Base-by-base conservation (phyloP, 2,113 vertebrate species). In the Speoplatyrhinus poulsoni region DNA sequence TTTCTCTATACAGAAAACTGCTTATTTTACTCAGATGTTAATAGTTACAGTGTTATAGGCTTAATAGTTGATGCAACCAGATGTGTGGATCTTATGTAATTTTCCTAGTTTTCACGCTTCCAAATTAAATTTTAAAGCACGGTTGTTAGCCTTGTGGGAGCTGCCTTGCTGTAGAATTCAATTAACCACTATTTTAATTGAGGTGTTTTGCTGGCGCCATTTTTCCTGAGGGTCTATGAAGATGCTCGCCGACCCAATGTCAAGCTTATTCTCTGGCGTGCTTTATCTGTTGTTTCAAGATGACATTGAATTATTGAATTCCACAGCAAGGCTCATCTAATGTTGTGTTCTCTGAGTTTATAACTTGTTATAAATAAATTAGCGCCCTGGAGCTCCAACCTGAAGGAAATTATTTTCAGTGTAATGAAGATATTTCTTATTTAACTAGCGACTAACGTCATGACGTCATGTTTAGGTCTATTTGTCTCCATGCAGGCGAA, bases 221-320 rank as follows among this genome's bases (percentile, higher is more conserved):
- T 67, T 57, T 53, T 79, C 54, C 64, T 67, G 59, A 85, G 85
- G 76, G 83, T 84, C 80, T 82, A 81, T 76, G n/a, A 69, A 75
- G 80, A 82, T 47, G 56, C 67, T 75, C 47, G 49, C 12, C 54
- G 0, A 55, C 60, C 74, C 57, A 75, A 69, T 79, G 84, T 81
- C 75, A 73, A 66, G 65, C 52, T 61, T 67, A 48, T 72, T 80
- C 77, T 67, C 64, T 61, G 60, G 48, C 60, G 79, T 73, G 74
- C 79, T 79, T 81, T 70, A 69, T 72, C 65, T 17, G 55, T 66
- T 71, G 62, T 75, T 82, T 79, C 47, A 74, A 75, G 62, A 79
- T 77, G 71, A 82, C 85, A 81, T 81, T 84, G 78, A 86, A 86
- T 81, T 85, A 85, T 83, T 87, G 73, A 87, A 71, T 75, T 81